Percentiles rank a stretch among this genome's conserved stretches.
These are phyloP conservation scores for Ochropleura plecta DNA, from an alignment of 2,888 invertebrate species.

Conservation along the genomic window DNA sequence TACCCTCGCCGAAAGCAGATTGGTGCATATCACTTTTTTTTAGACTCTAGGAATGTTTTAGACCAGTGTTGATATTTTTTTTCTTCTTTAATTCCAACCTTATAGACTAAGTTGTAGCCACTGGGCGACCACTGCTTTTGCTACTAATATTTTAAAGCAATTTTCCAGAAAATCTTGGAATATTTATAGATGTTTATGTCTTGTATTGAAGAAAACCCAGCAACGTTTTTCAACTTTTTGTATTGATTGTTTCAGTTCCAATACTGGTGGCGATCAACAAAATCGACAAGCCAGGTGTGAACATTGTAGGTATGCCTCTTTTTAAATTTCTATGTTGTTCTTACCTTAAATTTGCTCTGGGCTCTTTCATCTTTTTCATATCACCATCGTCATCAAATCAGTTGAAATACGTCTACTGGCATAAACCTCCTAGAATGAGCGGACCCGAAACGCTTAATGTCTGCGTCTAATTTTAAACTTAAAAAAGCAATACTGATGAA, in stretches of 20 bases:
- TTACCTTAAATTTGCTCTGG: not conserved
- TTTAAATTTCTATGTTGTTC: slow-evolving; percentile 59
- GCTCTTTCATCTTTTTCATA: not conserved
- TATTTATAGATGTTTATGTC: not conserved
- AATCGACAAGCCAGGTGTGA: slow-evolving; percentile 97
- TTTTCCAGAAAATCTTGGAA: not conserved
- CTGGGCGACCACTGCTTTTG: not conserved
- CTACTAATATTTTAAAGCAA: not conserved
- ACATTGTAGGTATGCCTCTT: slow-evolving; percentile 94
- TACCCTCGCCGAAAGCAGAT: not conserved
- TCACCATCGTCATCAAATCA: not conserved
- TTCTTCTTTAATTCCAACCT: too few relatives aligned
- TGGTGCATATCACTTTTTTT: not conserved
- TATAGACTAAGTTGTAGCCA: not conserved
- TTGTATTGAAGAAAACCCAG: not conserved
- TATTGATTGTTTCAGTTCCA: slow-evolving; percentile 92
- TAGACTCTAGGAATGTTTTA: too few relatives aligned
- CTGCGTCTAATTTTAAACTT: too few relatives aligned
- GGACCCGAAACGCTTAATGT: not conserved
- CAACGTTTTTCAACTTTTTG: not conserved
- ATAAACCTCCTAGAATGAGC: not conserved
- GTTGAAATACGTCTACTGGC: not conserved
- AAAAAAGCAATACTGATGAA: too few relatives aligned
- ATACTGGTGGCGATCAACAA: slow-evolving; percentile 99
- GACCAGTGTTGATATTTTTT: too few relatives aligned